These are phyloP conservation scores for Emydura subglobosa DNA, from an alignment of 2,113 vertebrate genomes.

Conservation along the genomic window DNA sequence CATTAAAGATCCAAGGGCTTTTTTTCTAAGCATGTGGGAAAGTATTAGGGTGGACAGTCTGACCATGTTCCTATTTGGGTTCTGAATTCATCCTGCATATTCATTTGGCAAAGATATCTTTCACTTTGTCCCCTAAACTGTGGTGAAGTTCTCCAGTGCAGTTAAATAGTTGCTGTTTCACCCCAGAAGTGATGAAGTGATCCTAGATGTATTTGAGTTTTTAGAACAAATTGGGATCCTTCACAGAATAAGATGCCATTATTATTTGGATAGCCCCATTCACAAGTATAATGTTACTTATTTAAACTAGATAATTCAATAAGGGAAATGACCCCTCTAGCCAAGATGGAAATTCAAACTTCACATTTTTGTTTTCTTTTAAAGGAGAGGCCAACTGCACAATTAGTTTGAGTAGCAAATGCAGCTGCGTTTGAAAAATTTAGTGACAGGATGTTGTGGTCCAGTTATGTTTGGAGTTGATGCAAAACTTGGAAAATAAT, in stretches of 20 bases:
- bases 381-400: neutral
- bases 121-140: neutral
- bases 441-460: slow-evolving; percentile 1
- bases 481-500: slow-evolving; percentile 71
- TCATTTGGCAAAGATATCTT: neutral
- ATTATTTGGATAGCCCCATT: neutral
- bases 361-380: neutral
- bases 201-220: neutral
- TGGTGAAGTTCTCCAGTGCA: neutral
- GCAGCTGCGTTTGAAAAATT: slow-evolving; percentile 58
- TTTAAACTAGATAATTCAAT: fast-evolving
- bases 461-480: slow-evolving; percentile 38
- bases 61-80: neutral
- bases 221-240: neutral
- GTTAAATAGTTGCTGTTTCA: neutral
- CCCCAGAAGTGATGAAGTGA: neutral
- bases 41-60: neutral
- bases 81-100: neutral
- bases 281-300: fast-evolving
- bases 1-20: fast-evolving
- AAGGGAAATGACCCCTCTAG: neutral
- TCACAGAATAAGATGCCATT: neutral
- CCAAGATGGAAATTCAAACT: slow-evolving; percentile 49
- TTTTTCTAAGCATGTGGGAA: fast-evolving
- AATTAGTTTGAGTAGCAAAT: slow-evolving; percentile 6